These are phyloP conservation scores for Halocaridina rubra DNA, from an alignment of 2,888 invertebrate genomes.

Conservation along the genomic window DNA sequence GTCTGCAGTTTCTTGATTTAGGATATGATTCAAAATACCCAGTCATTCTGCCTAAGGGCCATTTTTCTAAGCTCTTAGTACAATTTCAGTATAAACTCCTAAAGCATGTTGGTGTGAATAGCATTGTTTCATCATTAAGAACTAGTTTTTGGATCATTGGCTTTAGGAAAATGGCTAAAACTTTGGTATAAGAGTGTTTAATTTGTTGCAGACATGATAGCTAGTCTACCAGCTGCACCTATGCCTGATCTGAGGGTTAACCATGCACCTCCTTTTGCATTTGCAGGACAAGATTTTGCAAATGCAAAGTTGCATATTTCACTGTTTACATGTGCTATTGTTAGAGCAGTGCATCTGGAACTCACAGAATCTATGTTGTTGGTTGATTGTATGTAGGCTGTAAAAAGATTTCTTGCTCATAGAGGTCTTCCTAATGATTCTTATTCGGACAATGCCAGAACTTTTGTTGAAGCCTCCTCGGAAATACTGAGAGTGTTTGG, in stretches of 20 bases:
- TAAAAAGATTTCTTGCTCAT: background rate
- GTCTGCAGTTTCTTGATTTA: background rate
- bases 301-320: background rate
- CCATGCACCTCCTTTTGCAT: background rate
- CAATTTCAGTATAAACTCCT: no score
- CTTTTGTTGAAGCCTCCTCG: background rate
- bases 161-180: background rate
- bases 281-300: background rate
- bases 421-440: constrained; percentile 17
- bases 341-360: no score
- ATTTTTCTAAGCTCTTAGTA: no score
- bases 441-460: constrained; percentile 29
- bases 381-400: background rate
- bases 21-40: background rate
- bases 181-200: background rate
- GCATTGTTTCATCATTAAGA: no score
- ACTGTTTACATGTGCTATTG: constrained; percentile 18
- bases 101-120: no score
- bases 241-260: background rate
- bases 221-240: no score
- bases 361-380: no score
- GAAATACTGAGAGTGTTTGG: background rate
- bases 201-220: no score
- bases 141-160: no score
- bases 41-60: background rate